Percentiles rank a stretch among this genome's conserved stretches.
Evolutionary conservation across 2,797 vertebrate genomes (phyloP).

Genomic region (Chelon auratus): DNA sequence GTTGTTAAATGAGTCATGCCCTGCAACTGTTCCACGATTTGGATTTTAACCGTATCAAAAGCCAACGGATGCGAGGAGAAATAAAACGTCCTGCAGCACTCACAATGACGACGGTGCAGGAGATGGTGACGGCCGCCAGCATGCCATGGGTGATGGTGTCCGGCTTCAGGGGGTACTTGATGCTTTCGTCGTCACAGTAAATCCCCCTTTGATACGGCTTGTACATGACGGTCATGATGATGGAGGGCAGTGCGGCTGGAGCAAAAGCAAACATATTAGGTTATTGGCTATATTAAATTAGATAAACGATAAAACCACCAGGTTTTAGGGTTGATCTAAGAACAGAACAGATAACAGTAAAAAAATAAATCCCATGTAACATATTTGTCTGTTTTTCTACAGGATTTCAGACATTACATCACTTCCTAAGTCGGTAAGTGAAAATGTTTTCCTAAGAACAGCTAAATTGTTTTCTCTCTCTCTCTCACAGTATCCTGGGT

Average conservation of each 20-base stretch:
- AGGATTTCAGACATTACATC: constrained; percentile 68
- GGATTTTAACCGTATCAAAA: accelerated
- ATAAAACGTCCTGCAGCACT: constrained; percentile 63
- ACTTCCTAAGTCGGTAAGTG: constrained; percentile 35
- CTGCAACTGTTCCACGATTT: constrained; percentile 2
- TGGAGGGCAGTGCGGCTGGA: constrained; percentile 90
- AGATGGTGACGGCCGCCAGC: constrained; percentile 91
- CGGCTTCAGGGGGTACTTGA: constrained; percentile 88
- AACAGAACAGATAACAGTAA: constrained; percentile 17
- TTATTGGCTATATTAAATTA: constrained; percentile 3
- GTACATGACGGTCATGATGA: constrained; percentile 88
- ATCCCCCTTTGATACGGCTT: constrained; percentile 90
- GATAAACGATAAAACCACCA: too few relatives aligned
- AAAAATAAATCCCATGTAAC: constrained; percentile 16
- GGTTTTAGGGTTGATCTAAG: neutral
- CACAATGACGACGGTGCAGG: constrained; percentile 90
- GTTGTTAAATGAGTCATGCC: constrained; percentile 7
- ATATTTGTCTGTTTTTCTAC: constrained; percentile 36
- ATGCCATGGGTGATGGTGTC: constrained; percentile 93
- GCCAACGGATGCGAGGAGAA: constrained; percentile 1
- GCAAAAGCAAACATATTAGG: constrained; percentile 29
- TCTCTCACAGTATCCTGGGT: constrained; percentile 21
- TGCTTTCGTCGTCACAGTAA: constrained; percentile 92
- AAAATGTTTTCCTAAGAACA: constrained; percentile 61
- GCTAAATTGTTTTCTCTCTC: constrained; percentile 51